These are phyloP conservation scores for Sylvicola fuscatus DNA, from an alignment of 2,888 invertebrate species.

Conservation along the genomic window DNA sequence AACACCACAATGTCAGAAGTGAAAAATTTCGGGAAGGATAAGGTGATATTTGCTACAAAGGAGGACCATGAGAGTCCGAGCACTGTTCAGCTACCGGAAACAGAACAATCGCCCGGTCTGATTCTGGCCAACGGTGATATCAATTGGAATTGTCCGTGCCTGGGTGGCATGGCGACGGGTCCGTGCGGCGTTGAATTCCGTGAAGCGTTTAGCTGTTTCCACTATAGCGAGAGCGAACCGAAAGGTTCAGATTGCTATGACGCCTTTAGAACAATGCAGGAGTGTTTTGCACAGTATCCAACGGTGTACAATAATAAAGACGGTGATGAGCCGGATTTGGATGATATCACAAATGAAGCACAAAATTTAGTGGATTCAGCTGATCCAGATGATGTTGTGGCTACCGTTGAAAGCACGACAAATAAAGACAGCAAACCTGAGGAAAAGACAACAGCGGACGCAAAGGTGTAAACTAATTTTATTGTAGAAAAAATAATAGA, in stretches of 20 bases:
- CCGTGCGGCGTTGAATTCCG: constrained; percentile 88
- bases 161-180: constrained; percentile 94
- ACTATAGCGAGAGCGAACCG: constrained; percentile 71
- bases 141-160: constrained; percentile 93
- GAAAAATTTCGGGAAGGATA: constrained; percentile 47
- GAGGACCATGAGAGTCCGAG: constrained; percentile 60
- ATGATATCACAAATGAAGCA: constrained; percentile 10
- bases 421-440: too few relatives aligned
- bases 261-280: constrained; percentile 75
- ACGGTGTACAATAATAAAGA: constrained; percentile 58
- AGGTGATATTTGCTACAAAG: constrained; percentile 60
- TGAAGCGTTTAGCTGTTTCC: constrained; percentile 88
- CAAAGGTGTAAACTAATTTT: too few relatives aligned
- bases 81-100: constrained; percentile 43
- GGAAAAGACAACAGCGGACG: too few relatives aligned
- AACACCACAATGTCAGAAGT: constrained; percentile 25
- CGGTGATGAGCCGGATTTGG: constrained; percentile 35
- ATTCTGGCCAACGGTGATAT: constrained; percentile 71
- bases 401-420: too few relatives aligned
- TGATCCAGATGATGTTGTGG: too few relatives aligned
- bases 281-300: constrained; percentile 75
- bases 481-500: too few relatives aligned
- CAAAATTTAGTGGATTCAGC: too few relatives aligned
- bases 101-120: constrained; percentile 58
- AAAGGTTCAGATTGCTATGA: constrained; percentile 89